Evolutionary conservation across 2,113 vertebrate genomes (phyloP).

Genomic region (Poeciliopsis turrubarensis): DNA sequence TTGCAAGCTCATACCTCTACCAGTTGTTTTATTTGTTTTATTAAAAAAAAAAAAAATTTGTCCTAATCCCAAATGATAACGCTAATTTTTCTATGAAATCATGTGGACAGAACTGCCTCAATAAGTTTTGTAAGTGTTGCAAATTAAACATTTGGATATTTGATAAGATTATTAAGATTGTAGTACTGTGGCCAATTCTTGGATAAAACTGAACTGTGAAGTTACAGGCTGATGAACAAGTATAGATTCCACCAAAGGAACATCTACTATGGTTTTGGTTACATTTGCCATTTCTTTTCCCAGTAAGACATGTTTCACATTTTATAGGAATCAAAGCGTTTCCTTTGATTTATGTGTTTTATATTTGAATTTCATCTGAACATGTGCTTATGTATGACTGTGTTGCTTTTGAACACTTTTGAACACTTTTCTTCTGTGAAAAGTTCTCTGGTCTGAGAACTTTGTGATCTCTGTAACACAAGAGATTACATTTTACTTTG

Average conservation of each 20-base stretch:
- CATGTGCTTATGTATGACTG: no score
- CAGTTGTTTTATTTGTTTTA: not conserved
- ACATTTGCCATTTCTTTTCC: not conserved
- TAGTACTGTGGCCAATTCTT: not conserved
- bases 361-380: no score
- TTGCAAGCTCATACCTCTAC: not conserved
- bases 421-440: no score
- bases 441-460: no score
- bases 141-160: not conserved
- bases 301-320: not conserved
- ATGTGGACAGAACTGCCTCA: not conserved
- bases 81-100: not conserved
- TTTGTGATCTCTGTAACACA: no score
- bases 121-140: no score
- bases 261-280: not conserved
- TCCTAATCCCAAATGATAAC: no score
- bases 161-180: not conserved
- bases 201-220: not conserved
- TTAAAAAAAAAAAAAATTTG: no score
- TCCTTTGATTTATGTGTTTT: not conserved
- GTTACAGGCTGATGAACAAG: not conserved
- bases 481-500: no score
- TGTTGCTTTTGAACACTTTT: no score
- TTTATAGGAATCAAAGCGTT: no score
- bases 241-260: no score